Evolutionary conservation across 2,888 invertebrate species (phyloP).

Genomic region (Neria commutata): DNA sequence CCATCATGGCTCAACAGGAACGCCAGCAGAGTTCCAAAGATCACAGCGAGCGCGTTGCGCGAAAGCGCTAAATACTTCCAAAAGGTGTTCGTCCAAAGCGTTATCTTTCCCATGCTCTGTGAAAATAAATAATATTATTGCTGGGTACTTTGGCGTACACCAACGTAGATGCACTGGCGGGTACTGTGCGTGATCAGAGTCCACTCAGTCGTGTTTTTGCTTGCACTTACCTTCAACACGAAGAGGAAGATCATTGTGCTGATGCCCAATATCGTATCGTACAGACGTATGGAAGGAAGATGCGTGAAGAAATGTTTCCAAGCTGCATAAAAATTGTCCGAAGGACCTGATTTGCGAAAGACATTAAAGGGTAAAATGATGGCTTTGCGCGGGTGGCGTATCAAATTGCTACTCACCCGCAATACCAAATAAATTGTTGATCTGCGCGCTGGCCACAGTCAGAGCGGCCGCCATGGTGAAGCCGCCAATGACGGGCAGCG

Average conservation of each 20-base stretch:
- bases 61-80: conserved; percentile 67
- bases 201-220: not conserved
- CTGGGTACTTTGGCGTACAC: not conserved
- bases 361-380: not conserved
- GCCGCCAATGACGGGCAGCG: conserved; percentile 82
- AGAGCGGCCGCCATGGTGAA: conserved; percentile 87
- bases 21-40: conserved; percentile 72
- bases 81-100: conserved; percentile 43
- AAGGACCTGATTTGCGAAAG: conserved; percentile 48
- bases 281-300: conserved; percentile 66
- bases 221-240: conserved; percentile 66
- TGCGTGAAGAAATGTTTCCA: conserved; percentile 69
- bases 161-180: no score
- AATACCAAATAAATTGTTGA: conserved; percentile 76
- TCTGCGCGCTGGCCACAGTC: conserved; percentile 81
- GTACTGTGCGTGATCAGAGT: not conserved
- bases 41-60: conserved; percentile 81
- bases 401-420: conserved; percentile 59
- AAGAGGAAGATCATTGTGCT: conserved; percentile 69
- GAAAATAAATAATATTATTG: conserved; percentile 27
- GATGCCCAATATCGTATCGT: conserved; percentile 76
- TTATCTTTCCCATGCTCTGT: conserved; percentile 65
- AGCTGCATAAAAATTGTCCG: conserved; percentile 71
- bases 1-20: conserved; percentile 64
- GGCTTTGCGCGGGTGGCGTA: not conserved